phyloP scores from a whole-genome alignment of 2,888 invertebrate genomes.

The Zaprionus lineosus region DNA sequence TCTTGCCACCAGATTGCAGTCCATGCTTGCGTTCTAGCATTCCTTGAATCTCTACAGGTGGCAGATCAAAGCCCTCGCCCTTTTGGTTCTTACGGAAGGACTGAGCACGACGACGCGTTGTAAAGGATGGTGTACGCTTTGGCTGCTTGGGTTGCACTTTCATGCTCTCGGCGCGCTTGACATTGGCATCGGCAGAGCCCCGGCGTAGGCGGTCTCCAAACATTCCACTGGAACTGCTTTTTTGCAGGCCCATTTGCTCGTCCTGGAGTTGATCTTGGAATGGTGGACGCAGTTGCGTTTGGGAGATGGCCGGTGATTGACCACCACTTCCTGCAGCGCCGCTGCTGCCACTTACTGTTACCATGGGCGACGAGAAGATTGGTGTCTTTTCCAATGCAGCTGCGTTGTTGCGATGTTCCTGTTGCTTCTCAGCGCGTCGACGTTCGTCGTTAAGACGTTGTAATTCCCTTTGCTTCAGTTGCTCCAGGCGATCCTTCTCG shows the following conservation, averaged over 20 bases:
- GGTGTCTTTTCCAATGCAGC: constrained; percentile 83
- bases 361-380: constrained; percentile 82
- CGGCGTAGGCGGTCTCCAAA: constrained; percentile 86
- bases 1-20: constrained; percentile 94
- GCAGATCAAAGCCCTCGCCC: constrained; percentile 85
- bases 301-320: constrained; percentile 63
- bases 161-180: constrained; percentile 96
- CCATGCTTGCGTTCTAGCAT: constrained; percentile 97
- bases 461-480: constrained; percentile 93
- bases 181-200: constrained; percentile 84
- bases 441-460: constrained; percentile 94
- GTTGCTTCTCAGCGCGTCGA: constrained; percentile 89
- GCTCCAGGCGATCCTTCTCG: constrained; percentile 92
- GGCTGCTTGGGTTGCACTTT: constrained; percentile 91
- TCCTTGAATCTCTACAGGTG: constrained; percentile 96
- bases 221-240: constrained; percentile 77
- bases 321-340: constrained; percentile 45
- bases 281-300: constrained; percentile 64
- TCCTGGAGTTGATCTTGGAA: constrained; percentile 61
- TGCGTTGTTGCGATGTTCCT: constrained; percentile 81
- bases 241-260: constrained; percentile 75
- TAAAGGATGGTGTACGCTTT: constrained; percentile 97
- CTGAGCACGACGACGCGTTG: constrained; percentile 93
- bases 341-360: constrained; percentile 51
- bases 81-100: constrained; percentile 91